phyloP scores from a whole-genome alignment of 1,140 invertebrate species.

The Aethina tumida region DNA sequence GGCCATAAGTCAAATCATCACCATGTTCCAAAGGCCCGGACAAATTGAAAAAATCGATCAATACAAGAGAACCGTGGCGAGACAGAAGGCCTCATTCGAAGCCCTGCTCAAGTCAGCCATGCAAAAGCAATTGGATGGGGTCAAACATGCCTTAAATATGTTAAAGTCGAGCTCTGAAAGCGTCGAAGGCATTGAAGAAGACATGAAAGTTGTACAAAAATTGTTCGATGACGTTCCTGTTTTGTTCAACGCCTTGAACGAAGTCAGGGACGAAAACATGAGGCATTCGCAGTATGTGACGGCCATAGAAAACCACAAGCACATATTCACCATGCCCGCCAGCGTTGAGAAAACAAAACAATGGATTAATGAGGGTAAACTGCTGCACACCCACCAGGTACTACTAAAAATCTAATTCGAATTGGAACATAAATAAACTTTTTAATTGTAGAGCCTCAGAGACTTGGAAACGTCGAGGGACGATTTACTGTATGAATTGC shows the following conservation, averaged over 20 bases:
- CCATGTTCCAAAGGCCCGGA: constrained; percentile 87
- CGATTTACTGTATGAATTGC: constrained; percentile 88
- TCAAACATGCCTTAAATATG: constrained; percentile 86
- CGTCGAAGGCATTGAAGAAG: constrained; percentile 64
- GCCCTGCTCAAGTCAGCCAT: constrained; percentile 97
- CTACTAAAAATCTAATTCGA: not conserved
- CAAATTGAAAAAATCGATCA: constrained; percentile 94
- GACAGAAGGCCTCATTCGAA: constrained; percentile 91
- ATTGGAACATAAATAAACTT: constrained; percentile 1
- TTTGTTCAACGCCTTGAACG: constrained; percentile 67
- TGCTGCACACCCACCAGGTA: constrained; percentile 87
- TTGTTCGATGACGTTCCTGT: constrained; percentile 56
- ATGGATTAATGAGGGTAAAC: constrained; percentile 89
- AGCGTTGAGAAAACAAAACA: constrained; percentile 91
- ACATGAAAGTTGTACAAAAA: constrained; percentile 50
- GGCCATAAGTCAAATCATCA: constrained; percentile 84
- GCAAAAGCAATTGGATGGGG: constrained; percentile 95
- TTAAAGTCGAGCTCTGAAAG: constrained; percentile 74
- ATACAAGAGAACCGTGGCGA: constrained; percentile 65
- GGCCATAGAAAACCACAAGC: constrained; percentile 95
- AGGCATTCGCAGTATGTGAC: constrained; percentile 92
- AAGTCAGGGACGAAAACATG: constrained; percentile 86
- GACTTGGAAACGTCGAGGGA: constrained; percentile 95
- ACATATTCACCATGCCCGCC: constrained; percentile 96
- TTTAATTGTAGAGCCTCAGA: constrained; percentile 60